These are phyloP conservation scores for Danaus chrysippus DNA, from an alignment of 2,888 invertebrate genomes.

Conservation along the genomic window DNA sequence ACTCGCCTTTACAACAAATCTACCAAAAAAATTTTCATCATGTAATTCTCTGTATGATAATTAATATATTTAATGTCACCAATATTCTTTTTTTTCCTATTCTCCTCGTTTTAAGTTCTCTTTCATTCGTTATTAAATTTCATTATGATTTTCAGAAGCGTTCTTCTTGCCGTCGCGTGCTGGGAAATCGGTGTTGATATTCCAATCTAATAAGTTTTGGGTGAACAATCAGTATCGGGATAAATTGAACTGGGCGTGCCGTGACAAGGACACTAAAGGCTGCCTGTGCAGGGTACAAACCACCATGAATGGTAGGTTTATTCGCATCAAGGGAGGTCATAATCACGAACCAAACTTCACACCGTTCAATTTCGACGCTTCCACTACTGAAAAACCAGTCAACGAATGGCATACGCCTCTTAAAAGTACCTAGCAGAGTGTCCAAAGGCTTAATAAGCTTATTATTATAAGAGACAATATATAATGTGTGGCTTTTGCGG, in stretches of 20 bases:
- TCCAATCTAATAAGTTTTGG: conserved; percentile 70
- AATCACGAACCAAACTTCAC: conserved; percentile 69
- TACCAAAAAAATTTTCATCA: conserved; percentile 45
- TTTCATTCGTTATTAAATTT: conserved; percentile 21
- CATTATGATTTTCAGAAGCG: conserved; percentile 53
- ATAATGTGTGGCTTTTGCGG: conserved; percentile 29
- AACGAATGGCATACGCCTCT: conserved; percentile 38
- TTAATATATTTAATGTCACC: not conserved
- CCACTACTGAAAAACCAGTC: conserved; percentile 41
- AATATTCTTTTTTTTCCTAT: not conserved
- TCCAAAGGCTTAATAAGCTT: conserved; percentile 6
- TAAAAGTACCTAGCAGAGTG: conserved; percentile 28
- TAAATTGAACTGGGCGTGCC: conserved; percentile 73
- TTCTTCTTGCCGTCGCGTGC: conserved; percentile 71
- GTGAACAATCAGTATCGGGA: conserved; percentile 71
- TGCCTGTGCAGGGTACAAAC: conserved; percentile 72
- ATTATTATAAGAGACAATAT: conserved; percentile 9
- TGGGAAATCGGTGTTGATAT: conserved; percentile 71
- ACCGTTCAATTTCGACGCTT: conserved; percentile 58
- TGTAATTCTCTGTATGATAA: conserved; percentile 18
- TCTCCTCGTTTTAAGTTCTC: not conserved
- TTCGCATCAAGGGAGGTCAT: conserved; percentile 62
- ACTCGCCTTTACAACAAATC: conserved; percentile 56
- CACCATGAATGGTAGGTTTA: conserved; percentile 66
- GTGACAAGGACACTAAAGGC: conserved; percentile 65